These are phyloP conservation scores for Drosophila lacteicornis DNA, from an alignment of 1,140 invertebrate species.

Conservation along the genomic window DNA sequence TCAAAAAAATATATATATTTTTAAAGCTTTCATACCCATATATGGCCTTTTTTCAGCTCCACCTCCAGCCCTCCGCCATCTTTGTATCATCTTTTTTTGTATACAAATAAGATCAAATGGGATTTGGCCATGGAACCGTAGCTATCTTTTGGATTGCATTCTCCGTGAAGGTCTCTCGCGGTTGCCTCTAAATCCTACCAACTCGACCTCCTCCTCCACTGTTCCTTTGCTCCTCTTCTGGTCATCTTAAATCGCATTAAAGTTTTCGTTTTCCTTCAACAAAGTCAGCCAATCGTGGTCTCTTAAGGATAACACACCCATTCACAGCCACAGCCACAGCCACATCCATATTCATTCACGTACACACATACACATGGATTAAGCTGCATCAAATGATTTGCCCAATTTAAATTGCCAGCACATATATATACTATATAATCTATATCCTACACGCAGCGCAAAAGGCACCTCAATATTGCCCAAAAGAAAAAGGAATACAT, in stretches of 20 bases:
- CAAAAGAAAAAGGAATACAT: constrained; percentile 4
- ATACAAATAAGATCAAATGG: constrained; percentile 34
- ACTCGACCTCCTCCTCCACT: background rate
- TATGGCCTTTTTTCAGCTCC: background rate
- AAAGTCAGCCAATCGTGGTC: constrained; percentile 37
- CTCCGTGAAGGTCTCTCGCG: constrained; percentile 36
- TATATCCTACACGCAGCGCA: background rate
- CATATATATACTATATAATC: constrained; percentile 1
- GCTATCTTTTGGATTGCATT: constrained; percentile 30
- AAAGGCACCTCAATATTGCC: background rate
- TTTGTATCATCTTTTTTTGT: constrained; percentile 1
- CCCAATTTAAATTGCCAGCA: constrained; percentile 53
- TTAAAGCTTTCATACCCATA: background rate
- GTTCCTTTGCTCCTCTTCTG: background rate
- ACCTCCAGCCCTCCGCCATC: background rate
- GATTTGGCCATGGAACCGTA: constrained; percentile 20
- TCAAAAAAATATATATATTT: background rate
- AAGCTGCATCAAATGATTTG: constrained; percentile 59
- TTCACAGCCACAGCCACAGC: background rate
- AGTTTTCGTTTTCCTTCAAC: constrained; percentile 14
- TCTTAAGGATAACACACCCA: constrained; percentile 23
- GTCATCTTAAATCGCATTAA: constrained; percentile 50
- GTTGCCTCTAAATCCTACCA: constrained; percentile 4
- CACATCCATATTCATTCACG: constrained; percentile 7
- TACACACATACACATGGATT: constrained; percentile 29